Evolutionary conservation across 2,113 vertebrate genomes (phyloP), one percentile per base, ranked within the genome.

Genomic region (Sula dactylatra): DNA sequence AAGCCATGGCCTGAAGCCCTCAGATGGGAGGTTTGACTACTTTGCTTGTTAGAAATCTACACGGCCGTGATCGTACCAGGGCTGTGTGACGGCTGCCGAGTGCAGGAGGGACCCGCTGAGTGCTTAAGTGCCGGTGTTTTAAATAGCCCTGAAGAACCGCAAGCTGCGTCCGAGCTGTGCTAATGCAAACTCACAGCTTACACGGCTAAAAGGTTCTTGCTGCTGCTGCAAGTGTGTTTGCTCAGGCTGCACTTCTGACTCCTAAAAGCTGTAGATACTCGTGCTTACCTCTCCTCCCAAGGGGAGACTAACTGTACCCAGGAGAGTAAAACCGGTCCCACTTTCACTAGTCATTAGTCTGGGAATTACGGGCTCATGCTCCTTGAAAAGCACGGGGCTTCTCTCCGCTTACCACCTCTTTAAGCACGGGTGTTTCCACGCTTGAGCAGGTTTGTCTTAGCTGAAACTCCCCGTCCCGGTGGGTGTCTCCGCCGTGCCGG

Each of bases 171-270:
- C 0, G 5, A 65, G 64, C 73, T 66, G 55, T 34, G 3, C 71
- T 36, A 9, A 5, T 16, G 22, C 44, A 29, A 69, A 29, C 40
- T 27, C 36, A 3, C 24, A 58, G 34, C 44, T 74, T 20, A 7
- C 7, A 12, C 0, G 3, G 38, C n/a, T 55, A 5, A 8, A 56
- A 34, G 20, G 6, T 55, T 69, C n/a, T 54, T 55, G 3, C 0
- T 26, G 45, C 52, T 26, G 49, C 87, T 83, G n/a, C 9, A 17
- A 0, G 5, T n/a, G 26, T 2, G 13, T 11, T 18, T 27, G 83
- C 64, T 82, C 50, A 26, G 62, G 54, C 55, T 78, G 50, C 2
- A 0, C 52, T 45, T 24, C 47, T 9, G 42, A 6, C 40, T 81
- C 32, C 49, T 42, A 3, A 52, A 34, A 52, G 49, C 55, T 76